Evolutionary conservation across 2,113 vertebrate genomes (phyloP).

Genomic region (Sigmodon hispidus): DNA sequence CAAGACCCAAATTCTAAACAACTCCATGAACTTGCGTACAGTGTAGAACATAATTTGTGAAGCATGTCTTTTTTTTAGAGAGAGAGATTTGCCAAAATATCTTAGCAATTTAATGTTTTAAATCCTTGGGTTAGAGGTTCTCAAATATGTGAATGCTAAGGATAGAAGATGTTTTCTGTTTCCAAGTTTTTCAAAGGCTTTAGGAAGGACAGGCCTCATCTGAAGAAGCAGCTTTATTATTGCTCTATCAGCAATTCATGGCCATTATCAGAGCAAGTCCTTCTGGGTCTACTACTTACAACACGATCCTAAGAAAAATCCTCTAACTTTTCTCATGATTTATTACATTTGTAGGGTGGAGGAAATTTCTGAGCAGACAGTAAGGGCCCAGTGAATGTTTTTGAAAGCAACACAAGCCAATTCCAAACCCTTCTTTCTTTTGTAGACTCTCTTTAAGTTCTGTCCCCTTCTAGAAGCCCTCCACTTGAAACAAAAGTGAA

Average conservation of each 20-base stretch:
- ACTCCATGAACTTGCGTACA: not conserved
- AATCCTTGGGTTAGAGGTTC: not conserved
- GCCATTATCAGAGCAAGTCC: not conserved
- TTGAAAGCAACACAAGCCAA: conserved; percentile 27
- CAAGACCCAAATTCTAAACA: not conserved
- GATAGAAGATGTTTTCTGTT: not conserved
- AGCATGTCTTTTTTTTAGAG: not conserved
- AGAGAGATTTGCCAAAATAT: conserved; percentile 41
- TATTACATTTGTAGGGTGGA: not conserved
- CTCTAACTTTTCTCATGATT: conserved; percentile 2
- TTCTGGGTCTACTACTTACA: conserved; percentile 40
- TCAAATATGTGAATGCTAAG: not conserved
- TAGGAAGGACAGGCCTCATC: not conserved
- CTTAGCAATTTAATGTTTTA: conserved; percentile 3
- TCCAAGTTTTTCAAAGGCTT: not conserved
- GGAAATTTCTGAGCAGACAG: conserved; percentile 19
- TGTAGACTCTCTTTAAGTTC: conserved; percentile 37
- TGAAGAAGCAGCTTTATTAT: conserved; percentile 29
- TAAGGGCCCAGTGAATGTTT: conserved; percentile 20
- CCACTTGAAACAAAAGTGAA: conserved; percentile 4
- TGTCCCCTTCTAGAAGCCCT: not conserved
- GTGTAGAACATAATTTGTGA: not conserved
- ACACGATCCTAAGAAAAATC: conserved; percentile 49
- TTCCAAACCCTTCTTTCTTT: conserved; percentile 34
- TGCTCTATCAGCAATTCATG: not conserved